Base-by-base conservation (phyloP, 2,888 invertebrate genomes). In the Drosophila borborema region DNA sequence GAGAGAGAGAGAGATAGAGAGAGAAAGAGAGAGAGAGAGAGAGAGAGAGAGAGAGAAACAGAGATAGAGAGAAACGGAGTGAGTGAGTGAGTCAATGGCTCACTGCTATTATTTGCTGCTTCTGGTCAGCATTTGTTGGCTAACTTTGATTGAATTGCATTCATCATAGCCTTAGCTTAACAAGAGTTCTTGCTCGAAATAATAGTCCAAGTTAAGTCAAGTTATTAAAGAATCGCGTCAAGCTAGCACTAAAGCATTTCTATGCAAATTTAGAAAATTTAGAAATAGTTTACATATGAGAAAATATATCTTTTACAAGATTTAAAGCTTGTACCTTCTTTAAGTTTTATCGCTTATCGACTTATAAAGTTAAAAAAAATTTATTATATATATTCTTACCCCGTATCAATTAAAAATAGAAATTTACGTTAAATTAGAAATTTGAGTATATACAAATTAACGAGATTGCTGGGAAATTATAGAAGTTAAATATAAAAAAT, bases 71-170 rank as follows among this genome's bases (percentile, higher is more conserved):
- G 18, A 45, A 10, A 28, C 28, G 28, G 28, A 28, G 5, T 18
- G 38, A 45, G 16, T 2, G 46, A 28, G 31, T 12, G 28, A 45
- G 59, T 14, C 36, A 18, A 18, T 41, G 58, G 28, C 9, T 43
- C 20, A 23, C 34, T 12, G 46, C 66, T 56, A 46, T 36, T 56
- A 60, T 51, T 38, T 45, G 31, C 36, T 20, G 56, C 53, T 64
- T 28, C 43, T 69, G 86, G 80, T 78, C 86, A 83, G 81, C 76
- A 71, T 67, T 85, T 62, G 59, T 60, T 69, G 38, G 23, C 43
- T 41, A 46, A 34, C 49, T 73, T 74, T 88, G 86, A 85, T 86
- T 85, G 73, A 53, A 60, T 65, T 64, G 66, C 68, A 82, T 88
- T 74, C 74, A 70, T 82, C 69, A 66, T 43, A 64, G 65, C 40